Percentiles rank a stretch among this genome's conserved stretches.
phyloP scores from a whole-genome alignment of 2,888 invertebrate genomes.

The Synanthedon formicaeformis region DNA sequence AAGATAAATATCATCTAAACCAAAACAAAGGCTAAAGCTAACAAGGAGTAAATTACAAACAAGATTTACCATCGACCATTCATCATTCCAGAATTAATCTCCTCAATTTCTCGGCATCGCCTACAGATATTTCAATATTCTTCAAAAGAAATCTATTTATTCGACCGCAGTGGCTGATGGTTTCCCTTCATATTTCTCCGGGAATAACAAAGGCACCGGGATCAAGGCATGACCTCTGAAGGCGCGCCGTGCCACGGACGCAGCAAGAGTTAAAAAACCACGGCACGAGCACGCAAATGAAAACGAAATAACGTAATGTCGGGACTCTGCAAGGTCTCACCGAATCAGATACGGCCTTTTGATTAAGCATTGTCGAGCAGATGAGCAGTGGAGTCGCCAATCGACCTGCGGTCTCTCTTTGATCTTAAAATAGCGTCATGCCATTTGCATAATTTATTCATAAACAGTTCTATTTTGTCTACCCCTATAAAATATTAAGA shows the following conservation, averaged over 20 bases:
- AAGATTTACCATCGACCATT: conserved; percentile 51
- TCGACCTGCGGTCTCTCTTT: background rate
- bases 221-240: conserved; percentile 53
- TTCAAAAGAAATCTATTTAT: conserved; percentile 59
- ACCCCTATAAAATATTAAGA: too few relatives aligned
- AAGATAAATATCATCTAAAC: conserved; percentile 17
- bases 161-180: conserved; percentile 32
- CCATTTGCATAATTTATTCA: conserved; percentile 11
- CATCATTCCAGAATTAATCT: conserved; percentile 57
- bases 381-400: conserved; percentile 33
- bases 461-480: background rate
- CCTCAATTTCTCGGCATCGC: conserved; percentile 38
- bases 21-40: conserved; percentile 44
- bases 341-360: conserved; percentile 63
- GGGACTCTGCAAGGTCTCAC: conserved; percentile 40
- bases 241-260: conserved; percentile 21
- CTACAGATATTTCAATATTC: conserved; percentile 61
- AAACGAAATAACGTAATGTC: conserved; percentile 65
- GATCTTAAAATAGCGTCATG: background rate
- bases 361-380: conserved; percentile 62
- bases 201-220: conserved; percentile 23
- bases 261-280: conserved; percentile 46
- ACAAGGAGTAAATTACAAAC: conserved; percentile 48
- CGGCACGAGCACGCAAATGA: conserved; percentile 67
- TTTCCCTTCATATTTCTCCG: conserved; percentile 58